Percentiles rank a stretch among this genome's conserved stretches.
Conservation (phyloP, 2,797 vertebrate species). For the Bryconaethiops microstoma region DNA sequence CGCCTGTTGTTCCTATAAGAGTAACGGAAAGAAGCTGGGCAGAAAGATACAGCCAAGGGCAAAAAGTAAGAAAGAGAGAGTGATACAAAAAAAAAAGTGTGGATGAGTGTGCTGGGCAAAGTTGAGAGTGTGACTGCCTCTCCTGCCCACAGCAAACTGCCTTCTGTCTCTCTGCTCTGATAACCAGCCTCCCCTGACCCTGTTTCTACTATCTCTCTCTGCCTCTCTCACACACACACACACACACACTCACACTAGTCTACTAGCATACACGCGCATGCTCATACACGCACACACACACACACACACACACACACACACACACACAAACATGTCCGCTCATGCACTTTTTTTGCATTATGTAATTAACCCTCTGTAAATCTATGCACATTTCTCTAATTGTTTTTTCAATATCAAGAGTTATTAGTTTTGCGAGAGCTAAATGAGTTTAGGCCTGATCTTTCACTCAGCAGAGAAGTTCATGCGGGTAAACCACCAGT, state of each 20-base stretch:
- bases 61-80: constrained; percentile 12
- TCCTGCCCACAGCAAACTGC: constrained; percentile 50
- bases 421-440: not conserved
- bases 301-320: not conserved
- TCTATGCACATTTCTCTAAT: constrained; percentile 3
- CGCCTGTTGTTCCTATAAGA: constrained; percentile 7
- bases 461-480: not conserved
- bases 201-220: constrained; percentile 37
- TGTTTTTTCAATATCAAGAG: not conserved
- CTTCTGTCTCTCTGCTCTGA: constrained; percentile 59
- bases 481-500: not conserved
- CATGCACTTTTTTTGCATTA: constrained; percentile 18
- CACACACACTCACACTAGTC: constrained; percentile 20
- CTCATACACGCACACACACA: not conserved
- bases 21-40: not conserved
- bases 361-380: constrained; percentile 18
- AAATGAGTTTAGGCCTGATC: not conserved
- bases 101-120: constrained; percentile 31
- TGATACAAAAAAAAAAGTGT: constrained; percentile 9
- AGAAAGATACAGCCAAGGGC: not conserved
- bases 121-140: constrained; percentile 44
- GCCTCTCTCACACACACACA: constrained; percentile 19
- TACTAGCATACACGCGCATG: not conserved
- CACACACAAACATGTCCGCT: constrained; percentile 3
- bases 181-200: constrained; percentile 57